Conservation (phyloP, 2,113 vertebrate species). For the Probosciger aterrimus region DNA sequence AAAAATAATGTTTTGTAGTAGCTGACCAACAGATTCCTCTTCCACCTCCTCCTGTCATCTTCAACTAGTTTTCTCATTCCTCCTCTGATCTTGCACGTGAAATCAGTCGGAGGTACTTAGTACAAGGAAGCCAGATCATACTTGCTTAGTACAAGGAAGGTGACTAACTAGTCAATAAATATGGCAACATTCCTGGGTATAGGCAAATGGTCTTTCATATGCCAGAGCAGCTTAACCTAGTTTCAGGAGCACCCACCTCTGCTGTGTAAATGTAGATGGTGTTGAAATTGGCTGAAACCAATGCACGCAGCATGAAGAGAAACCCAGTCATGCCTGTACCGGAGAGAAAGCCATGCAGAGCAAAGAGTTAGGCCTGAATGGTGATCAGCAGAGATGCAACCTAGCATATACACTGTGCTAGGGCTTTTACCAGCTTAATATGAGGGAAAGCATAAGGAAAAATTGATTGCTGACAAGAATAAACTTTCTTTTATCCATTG, state of each 20-base stretch:
- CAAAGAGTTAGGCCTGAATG: neutral
- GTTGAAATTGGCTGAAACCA: slow-evolving; percentile 94
- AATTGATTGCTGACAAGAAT: neutral
- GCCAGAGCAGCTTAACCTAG: neutral
- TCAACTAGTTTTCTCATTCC: neutral
- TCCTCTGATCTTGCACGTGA: neutral
- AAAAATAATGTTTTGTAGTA: neutral
- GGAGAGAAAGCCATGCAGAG: neutral
- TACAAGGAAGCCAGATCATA: neutral
- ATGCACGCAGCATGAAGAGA: slow-evolving; percentile 87
- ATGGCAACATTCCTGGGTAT: neutral
- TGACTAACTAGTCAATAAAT: neutral
- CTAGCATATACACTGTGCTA: neutral
- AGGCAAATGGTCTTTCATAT: neutral
- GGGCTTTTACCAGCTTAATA: neutral
- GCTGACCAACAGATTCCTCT: neutral
- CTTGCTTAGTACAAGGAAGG: neutral
- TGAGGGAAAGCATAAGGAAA: neutral
- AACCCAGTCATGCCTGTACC: slow-evolving; percentile 83
- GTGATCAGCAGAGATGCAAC: neutral
- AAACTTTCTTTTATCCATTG: neutral
- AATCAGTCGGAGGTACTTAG: neutral
- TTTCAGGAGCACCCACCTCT: slow-evolving; percentile 77
- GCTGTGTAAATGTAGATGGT: slow-evolving; percentile 97
- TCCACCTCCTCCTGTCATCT: neutral